These are phyloP conservation scores for Tigriopus californicus DNA, from an alignment of 2,888 invertebrate species.

Conservation along the genomic window DNA sequence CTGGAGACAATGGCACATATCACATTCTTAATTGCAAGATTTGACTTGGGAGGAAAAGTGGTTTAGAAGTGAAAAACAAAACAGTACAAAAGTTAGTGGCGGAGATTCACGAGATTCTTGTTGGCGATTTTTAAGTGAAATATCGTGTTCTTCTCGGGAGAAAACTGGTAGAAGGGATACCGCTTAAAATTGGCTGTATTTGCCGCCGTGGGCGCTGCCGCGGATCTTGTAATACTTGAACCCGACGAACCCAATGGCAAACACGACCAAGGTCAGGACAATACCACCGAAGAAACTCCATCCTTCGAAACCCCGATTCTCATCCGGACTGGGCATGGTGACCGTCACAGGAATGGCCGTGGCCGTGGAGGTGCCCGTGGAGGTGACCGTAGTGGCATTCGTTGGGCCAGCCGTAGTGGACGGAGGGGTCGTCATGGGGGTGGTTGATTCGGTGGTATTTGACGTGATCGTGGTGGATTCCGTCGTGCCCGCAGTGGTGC, in stretches of 20 bases:
- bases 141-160: too few relatives aligned
- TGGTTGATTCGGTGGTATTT: not conserved
- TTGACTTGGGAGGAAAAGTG: too few relatives aligned
- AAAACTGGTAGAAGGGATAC: not conserved
- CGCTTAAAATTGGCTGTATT: conserved; percentile 9
- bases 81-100: too few relatives aligned
- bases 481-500: too few relatives aligned
- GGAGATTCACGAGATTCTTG: too few relatives aligned
- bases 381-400: not conserved
- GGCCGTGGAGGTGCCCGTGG: not conserved
- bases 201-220: not conserved
- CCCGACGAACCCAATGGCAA: conserved; percentile 11
- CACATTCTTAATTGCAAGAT: too few relatives aligned
- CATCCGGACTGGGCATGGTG: not conserved
- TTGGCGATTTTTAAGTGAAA: too few relatives aligned
- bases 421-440: not conserved
- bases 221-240: conserved; percentile 14
- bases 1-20: too few relatives aligned
- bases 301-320: conserved; percentile 2
- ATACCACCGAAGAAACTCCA: conserved; percentile 16
- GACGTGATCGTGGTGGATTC: not conserved
- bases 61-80: too few relatives aligned
- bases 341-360: not conserved
- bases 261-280: conserved; percentile 6
- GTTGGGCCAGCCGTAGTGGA: not conserved